These are phyloP conservation scores for Fissipunctia ypsillon DNA, from an alignment of 2,888 invertebrate genomes.

Conservation along the genomic window DNA sequence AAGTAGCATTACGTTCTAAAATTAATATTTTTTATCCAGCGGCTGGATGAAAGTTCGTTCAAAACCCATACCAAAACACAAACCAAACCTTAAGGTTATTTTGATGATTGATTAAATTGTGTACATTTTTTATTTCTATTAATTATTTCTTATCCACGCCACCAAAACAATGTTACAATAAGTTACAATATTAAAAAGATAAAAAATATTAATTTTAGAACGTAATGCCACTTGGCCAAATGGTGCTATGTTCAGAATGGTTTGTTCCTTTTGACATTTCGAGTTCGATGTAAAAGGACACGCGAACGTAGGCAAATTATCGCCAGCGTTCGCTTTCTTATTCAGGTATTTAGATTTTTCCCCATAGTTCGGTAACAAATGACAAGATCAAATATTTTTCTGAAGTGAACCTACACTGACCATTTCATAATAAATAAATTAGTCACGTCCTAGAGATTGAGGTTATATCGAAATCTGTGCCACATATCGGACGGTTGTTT, in stretches of 20 bases:
- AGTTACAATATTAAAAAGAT: too few species aligned
- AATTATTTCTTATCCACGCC: too few species aligned
- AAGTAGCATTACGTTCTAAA: slow-evolving; percentile 59
- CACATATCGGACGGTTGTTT: slow-evolving; percentile 80
- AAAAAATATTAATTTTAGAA: slow-evolving; percentile 45
- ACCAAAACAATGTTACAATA: too few species aligned
- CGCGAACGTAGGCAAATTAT: slow-evolving; percentile 88
- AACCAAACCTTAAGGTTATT: too few species aligned
- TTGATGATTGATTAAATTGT: too few species aligned
- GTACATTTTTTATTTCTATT: too few species aligned
- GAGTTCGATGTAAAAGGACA: slow-evolving; percentile 85
- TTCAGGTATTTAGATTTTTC: slow-evolving; percentile 79
- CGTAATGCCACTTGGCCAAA: slow-evolving; percentile 53
- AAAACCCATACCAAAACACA: too few species aligned
- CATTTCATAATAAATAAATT: slow-evolving; percentile 54
- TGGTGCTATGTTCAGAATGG: slow-evolving; percentile 67
- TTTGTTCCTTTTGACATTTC: slow-evolving; percentile 86
- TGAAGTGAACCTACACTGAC: slow-evolving; percentile 43
- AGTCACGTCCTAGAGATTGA: slow-evolving; percentile 76
- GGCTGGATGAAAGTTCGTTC: too few species aligned
- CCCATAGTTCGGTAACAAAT: slow-evolving; percentile 33
- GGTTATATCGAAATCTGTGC: slow-evolving; percentile 84
- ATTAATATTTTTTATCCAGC: slow-evolving; percentile 20
- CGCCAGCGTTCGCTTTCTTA: slow-evolving; percentile 86
- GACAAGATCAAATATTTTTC: slow-evolving; percentile 27